Base-by-base conservation (phyloP, 2,888 invertebrate species). In the Drosophila borealis region DNA sequence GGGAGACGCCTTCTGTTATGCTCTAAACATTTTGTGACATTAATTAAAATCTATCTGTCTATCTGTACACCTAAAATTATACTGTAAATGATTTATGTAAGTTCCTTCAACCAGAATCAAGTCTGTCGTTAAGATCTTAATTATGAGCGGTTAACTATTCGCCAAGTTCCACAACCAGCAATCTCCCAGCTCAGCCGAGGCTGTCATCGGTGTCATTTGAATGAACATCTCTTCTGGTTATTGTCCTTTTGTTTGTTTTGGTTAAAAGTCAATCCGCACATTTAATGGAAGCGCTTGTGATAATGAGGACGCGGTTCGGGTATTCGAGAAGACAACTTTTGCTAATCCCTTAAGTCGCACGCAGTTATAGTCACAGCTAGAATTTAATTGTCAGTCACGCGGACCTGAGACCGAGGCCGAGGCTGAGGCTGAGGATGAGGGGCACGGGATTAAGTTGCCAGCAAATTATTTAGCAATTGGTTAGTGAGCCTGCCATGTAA, bases 381-480 rank as follows among this genome's bases (percentile, higher is more conserved):
- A 21, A 50, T 65, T 76, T 69, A 80, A 77, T 68, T 80, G 73
- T 59, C 64, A 36, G n/a, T 10, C 54, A 39, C 11, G 41, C 41
- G 61, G 9, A 25, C 13, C 33, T 29, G 29, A 36, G 4, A 11
- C 25, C 10, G 2, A 6, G 37, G 4, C 29, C 0, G 25, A 3
- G 8, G 4, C 8, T 4, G n/a, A 8, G 37, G 19, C 33, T 41
- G 36, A 10, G 51, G 9, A 4, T 4, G 49, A 13, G 14, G 13
- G 39, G 14, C 37, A 17, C 36, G 36, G 14, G 57, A 57, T 69
- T 72, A 70, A 36, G 63, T 50, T 42, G 50, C 29, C 50, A 60
- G 44, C 60, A 78, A 80, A 73, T 73, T 64, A 72, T 69, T 74
- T 61, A 49, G 68, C 70, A 70, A 78, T 62, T 50, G 84, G 59